Conservation (phyloP, 2,113 vertebrate species). For the Malurus cyaneus region DNA sequence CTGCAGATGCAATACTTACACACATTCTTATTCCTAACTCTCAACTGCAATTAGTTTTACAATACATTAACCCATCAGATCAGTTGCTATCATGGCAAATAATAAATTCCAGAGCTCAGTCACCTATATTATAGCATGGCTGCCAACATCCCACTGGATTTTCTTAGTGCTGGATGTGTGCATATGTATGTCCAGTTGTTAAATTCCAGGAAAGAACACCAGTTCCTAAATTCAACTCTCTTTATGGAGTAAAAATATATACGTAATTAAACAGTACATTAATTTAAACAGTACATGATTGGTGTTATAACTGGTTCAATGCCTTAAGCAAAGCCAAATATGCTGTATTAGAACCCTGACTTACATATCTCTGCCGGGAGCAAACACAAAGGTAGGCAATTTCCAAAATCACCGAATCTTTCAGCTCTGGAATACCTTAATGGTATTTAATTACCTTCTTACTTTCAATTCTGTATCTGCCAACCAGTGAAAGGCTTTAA, state of each 20-base stretch:
- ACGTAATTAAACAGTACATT: neutral
- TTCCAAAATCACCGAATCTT: neutral
- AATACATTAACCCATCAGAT: neutral
- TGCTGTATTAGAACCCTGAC: neutral
- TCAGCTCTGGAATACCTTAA: neutral
- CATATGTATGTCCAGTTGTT: neutral
- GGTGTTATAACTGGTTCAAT: neutral
- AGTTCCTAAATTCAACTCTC: neutral
- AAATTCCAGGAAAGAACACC: neutral
- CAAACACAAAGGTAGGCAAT: neutral
- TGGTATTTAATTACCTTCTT: neutral
- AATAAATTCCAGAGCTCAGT: neutral
- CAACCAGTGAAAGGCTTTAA: neutral
- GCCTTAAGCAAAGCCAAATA: neutral
- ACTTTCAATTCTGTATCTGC: neutral
- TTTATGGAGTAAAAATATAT: neutral
- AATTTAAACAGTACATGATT: neutral
- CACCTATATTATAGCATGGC: neutral
- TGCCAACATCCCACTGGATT: neutral
- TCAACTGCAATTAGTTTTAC: neutral
- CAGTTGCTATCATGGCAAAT: neutral
- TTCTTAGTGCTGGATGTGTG: neutral
- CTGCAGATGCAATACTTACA: neutral
- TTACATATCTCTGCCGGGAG: neutral
- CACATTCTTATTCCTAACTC: neutral